Percentiles rank a stretch among this genome's conserved stretches.
Evolutionary conservation across 2,888 invertebrate genomes (phyloP).

Genomic region (Zelleria hepariella): DNA sequence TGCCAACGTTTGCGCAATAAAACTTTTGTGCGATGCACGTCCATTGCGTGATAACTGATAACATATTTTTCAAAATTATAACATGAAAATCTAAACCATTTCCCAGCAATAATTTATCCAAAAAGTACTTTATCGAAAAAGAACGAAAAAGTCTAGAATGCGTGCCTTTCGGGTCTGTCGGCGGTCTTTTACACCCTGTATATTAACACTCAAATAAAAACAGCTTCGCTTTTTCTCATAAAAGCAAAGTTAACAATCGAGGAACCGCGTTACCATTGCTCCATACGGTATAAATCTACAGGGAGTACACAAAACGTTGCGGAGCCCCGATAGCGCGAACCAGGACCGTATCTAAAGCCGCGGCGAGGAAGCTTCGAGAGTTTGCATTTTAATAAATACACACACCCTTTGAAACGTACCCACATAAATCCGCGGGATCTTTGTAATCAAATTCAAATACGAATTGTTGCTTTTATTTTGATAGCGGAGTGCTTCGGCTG

Average conservation of each 20-base stretch:
- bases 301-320: constrained; percentile 66
- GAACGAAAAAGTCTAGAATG: too few relatives aligned
- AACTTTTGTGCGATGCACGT: too few relatives aligned
- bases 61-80: too few relatives aligned
- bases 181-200: too few relatives aligned
- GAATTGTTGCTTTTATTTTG: constrained; percentile 39
- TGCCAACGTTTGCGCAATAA: too few relatives aligned
- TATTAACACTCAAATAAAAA: too few relatives aligned
- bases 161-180: too few relatives aligned
- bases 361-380: constrained; percentile 47
- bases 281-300: constrained; percentile 67
- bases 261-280: constrained; percentile 30
- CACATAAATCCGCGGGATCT: constrained; percentile 65
- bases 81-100: too few relatives aligned
- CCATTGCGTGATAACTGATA: too few relatives aligned
- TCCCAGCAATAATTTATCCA: too few relatives aligned
- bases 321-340: constrained; percentile 54
- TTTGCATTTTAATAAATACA: constrained; percentile 73
- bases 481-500: background rate
- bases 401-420: constrained; percentile 69
- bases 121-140: too few relatives aligned
- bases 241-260: constrained; percentile 19
- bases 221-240: too few relatives aligned
- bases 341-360: constrained; percentile 52
- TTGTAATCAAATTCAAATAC: constrained; percentile 70